Base-by-base conservation (phyloP, 2,113 vertebrate genomes). In the Campylomormyrus tamandua region DNA sequence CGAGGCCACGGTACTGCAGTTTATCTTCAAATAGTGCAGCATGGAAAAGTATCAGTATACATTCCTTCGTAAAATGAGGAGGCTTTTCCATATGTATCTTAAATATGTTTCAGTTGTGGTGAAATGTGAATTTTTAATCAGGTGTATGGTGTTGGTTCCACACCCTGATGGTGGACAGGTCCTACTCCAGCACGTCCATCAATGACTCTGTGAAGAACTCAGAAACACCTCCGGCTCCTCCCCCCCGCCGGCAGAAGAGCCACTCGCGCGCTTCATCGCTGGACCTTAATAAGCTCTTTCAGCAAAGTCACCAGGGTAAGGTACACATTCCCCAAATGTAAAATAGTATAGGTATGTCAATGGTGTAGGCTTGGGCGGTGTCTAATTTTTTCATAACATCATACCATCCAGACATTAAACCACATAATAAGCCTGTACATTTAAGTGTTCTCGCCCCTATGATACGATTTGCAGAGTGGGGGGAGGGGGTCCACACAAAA, bases 251-350 rank as follows among this genome's bases (percentile, higher is more conserved):
- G 50, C 98, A 98, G 93, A 99, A 98, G 92, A 97, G 96, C 87
- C 98, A 99, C 97, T 99, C 98, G 91, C 97, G 98, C 93, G 98
- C 98, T 92, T 99, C 98, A 87, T 99, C 98, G 48, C 97, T 99
- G 94, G 98, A 99, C 94, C 96, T 99, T 92, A 99, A 98, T 95
- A 99, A 97, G 95, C 97, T 99, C 91, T 96, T 99, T 94, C 98
- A 98, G 93, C 97, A 98, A 94, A 96, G 95, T 15, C 93, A 95
- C 66, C 96, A 96, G 95, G 98, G 98, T 98, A 92, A 35, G 13
- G 11, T 91, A 89, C 10, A 3, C n/a, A 19, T 0, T 3, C 27
- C 48, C 88, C 49, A 83, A 17, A 83, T 45, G 17, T 52, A 27
- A 50, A 39, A 84, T 62, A 27, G n/a, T 11, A 31, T 70, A 31